Base-by-base conservation (phyloP, 2,113 vertebrate species). In the Elephantulus edwardii region DNA sequence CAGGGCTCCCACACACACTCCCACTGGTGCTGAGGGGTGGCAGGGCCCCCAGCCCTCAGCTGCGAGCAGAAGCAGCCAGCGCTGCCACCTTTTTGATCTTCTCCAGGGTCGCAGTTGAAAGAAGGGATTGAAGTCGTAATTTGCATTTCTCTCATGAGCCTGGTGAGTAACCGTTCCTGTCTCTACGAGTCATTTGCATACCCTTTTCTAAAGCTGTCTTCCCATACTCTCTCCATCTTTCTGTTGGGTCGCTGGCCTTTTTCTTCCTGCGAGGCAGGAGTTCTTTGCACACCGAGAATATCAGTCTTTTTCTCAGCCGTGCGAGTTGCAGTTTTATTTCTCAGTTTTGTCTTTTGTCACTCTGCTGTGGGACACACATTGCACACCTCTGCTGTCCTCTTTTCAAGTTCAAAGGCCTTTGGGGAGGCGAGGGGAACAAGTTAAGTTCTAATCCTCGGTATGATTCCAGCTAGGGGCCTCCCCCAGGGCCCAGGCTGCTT, bases 121-220 rank as follows among this genome's bases (percentile, higher is more conserved):
- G 80, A 71, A 24, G 42, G 44, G 77, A 74, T 52, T 93, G 91
- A 93, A 93, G 62, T 87, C 81, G 70, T 64, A 30, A 89, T 94
- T 88, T 95, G 80, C 93, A 77, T 92, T 82, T 85, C 80, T 88
- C 91, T 92, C 68, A 72, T 40, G 60, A 86, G 66, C 54, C 71
- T 95, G 89, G 48, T 13, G 76, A 81, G 52, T 70, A 76, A 82
- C 22, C 83, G 83, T 86, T 88, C 86, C 48, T 70, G 38, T 82
- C 56, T 86, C 62, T 86, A 74, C 75, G 40, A 92, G 46, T 20
- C 86, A 86, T 60, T 75, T 79, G 44, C 66, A 56, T 48, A 90
- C 60, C 70, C 92, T 91, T 88, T 83, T 88, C 24, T 12, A 90
- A 91, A 80, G 54, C 40, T 6, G 76, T 71, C 89, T 93, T 80